Conservation (phyloP, 2,113 vertebrate genomes). For the Pagrus major region DNA sequence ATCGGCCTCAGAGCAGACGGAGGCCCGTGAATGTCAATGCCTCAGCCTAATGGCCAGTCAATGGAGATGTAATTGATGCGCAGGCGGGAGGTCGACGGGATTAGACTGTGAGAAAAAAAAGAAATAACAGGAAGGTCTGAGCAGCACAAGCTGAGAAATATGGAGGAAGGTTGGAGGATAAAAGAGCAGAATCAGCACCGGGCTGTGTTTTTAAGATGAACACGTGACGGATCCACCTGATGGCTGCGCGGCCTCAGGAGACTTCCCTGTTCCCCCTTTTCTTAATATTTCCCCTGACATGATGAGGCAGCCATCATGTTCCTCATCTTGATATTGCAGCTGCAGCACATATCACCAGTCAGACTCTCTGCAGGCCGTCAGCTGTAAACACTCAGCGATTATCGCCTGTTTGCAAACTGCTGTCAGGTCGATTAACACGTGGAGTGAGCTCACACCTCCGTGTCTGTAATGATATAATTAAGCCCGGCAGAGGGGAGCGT, state of each 20-base stretch:
- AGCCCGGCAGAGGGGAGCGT: slow-evolving; percentile 8
- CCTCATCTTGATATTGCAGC: too few species aligned
- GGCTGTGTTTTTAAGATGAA: too few species aligned
- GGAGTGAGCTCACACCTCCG: slow-evolving; percentile 48
- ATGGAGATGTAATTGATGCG: slow-evolving; percentile 84
- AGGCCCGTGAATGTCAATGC: slow-evolving; percentile 83
- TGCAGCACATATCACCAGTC: too few species aligned
- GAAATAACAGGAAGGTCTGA: slow-evolving; percentile 55
- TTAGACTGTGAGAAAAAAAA: slow-evolving; percentile 70
- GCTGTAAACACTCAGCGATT: slow-evolving; percentile 27
- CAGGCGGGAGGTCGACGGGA: slow-evolving; percentile 82
- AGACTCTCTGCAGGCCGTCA: slow-evolving; percentile 21
- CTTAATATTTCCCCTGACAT: too few species aligned
- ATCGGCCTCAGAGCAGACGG: slow-evolving; percentile 81
- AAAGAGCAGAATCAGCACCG: too few species aligned
- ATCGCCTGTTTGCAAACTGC: slow-evolving; percentile 68
- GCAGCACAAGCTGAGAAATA: too few species aligned
- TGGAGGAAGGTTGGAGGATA: neutral
- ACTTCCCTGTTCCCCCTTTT: too few species aligned
- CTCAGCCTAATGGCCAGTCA: slow-evolving; percentile 79
- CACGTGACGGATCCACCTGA: too few species aligned
- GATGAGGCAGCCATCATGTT: too few species aligned
- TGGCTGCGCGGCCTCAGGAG: too few species aligned
- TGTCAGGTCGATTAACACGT: slow-evolving; percentile 72
- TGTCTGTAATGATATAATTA: slow-evolving; percentile 73